Conservation (phyloP, 2,797 vertebrate genomes). For the Cygnus olor region DNA sequence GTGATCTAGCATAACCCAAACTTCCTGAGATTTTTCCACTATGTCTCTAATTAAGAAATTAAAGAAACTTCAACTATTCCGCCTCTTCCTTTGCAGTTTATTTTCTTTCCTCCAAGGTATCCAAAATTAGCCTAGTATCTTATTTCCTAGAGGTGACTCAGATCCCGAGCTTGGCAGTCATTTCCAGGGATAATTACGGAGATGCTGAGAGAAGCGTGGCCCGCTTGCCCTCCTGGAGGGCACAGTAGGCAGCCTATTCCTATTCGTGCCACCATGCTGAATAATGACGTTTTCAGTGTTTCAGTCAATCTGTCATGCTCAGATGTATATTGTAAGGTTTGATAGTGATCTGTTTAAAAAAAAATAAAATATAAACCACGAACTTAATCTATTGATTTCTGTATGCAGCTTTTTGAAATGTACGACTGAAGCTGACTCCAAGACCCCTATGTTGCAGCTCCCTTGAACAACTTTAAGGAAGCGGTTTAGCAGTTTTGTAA, state of each 20-base stretch:
- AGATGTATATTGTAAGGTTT: not conserved
- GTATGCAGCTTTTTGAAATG: accelerated
- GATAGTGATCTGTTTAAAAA: not conserved
- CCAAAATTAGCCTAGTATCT: not conserved
- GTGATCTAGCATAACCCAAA: not conserved
- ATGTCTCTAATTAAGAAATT: not conserved
- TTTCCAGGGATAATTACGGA: not conserved
- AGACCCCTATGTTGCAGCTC: not conserved
- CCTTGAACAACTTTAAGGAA: not conserved
- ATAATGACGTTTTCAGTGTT: not conserved
- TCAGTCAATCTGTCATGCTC: not conserved
- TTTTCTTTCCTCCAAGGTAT: not conserved
- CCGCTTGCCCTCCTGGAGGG: not conserved
- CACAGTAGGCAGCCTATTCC: not conserved
- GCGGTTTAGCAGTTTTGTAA: not conserved
- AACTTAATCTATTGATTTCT: not conserved
- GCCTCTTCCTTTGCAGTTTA: not conserved
- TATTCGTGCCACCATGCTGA: accelerated
- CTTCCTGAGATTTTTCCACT: not conserved
- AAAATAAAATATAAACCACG: not conserved
- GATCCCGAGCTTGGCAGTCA: not conserved
- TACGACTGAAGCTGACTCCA: not conserved
- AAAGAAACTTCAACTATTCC: not conserved
- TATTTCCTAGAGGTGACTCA: not conserved
- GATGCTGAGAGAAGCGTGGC: not conserved